Evolutionary conservation across 2,888 invertebrate genomes (phyloP), one percentile per base, ranked within the genome.

Genomic region (Agrilus mali): DNA sequence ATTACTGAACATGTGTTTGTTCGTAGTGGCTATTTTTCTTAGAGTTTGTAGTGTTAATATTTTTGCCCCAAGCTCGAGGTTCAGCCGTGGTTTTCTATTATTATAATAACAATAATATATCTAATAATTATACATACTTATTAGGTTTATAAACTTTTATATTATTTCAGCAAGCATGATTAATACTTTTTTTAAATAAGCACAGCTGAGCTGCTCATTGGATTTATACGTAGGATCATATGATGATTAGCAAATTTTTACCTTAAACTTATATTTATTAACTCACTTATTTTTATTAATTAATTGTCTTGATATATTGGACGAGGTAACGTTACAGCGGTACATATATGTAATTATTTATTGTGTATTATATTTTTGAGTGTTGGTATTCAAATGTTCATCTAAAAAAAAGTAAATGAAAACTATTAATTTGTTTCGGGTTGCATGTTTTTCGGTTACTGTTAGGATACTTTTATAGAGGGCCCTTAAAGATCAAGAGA

Each of bases 381-480:
- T 78, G 78, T 79, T 79, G 78, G 78, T 78, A 78, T 78, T 78
- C 78, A 78, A 79, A 78, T 78, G 78, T 68, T 60, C 48, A 52
- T 44, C 44, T 56, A 51, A 50, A 47, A 27, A 27, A 10, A 27
- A 27, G 10, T 10, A 10, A 27, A 42, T 47, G 6, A 10, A 27
- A 27, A 27, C 27, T 2, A 54, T 53, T 48, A 49, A 50, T 56
- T 55, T 55, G 44, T 41, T 48, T 43, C 45, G 41, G 41, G 27
- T 27, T 27, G 27, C 27, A 27, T 27, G 27, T 27, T 27, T 27
- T 27, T 27, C 8, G 27, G 10, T 27, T 27, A 27, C 10, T 10
- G 27, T 27, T 27, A 27, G 27, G 27, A 27, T 27, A 2, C 8
- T 27, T 27, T 27, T n/a, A n/a, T n/a, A 27, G 27, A 8, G 10